Base-by-base conservation (phyloP, 2,888 invertebrate genomes). In the Copidosoma aretas region DNA sequence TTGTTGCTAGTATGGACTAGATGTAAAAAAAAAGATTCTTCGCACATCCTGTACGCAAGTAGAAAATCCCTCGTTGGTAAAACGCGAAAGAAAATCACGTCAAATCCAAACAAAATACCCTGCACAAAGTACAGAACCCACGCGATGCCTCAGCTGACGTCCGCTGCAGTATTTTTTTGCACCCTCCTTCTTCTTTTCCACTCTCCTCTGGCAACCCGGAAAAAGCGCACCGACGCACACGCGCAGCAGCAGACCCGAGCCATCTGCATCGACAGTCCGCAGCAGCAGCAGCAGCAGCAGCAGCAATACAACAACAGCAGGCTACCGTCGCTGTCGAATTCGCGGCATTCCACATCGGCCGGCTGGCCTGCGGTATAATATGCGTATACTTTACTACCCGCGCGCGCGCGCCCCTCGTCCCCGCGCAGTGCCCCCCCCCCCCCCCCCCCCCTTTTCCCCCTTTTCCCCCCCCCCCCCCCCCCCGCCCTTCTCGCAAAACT, bases 401-500 rank as follows among this genome's bases (percentile, higher is more conserved):
- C 41, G 41, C 10, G 41, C 14, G 43, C 43, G 17, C 3, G 43
- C 4, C 43, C 12, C 43, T 46, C 43, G 15, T 46, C 43, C 12
- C 43, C 43, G 43, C 43, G 14, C 43, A 46, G 8, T 14, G 41
- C 41, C 41, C 10, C 41, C 14, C 41, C 14, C 10, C 41, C 14
- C 41, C 46, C 24, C 10, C 41, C 53, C 21, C 24, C 53, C 53
- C 59, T 46, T 60, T 60, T 56, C 51, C 54, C 25, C 41, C 43
- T 49, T 57, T 49, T 59, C 41, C 24, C 49, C n/a, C 60, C n/a
- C 10, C 4, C 39, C 41, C 15, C 32, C n/a, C 24, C 58, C 61
- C 24, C 52, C 56, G 49, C 21, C 58, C 25, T 53, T 67, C 61
- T 52, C 52, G 25, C 25, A 10, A 32, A 62, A 58, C 58, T 59